A percentile compares a stretch with the other conserved stretches of the same genome.
Conservation (phyloP, 2,888 invertebrate genomes). For the Bombylius discolor region DNA sequence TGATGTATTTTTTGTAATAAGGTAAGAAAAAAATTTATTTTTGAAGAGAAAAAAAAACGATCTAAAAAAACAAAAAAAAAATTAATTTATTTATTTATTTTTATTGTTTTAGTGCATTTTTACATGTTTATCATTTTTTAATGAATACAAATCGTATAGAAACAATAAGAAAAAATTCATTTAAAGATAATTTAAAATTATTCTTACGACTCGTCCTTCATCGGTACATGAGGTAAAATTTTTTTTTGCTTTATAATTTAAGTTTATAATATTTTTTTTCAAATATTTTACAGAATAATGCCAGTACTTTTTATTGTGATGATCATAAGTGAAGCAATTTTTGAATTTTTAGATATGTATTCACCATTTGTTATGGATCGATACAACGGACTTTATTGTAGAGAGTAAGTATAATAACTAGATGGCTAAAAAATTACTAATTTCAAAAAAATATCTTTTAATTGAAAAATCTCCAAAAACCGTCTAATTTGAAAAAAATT, state of each 20-base stretch:
- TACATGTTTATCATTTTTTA: constrained; percentile 24
- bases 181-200: constrained; percentile 17
- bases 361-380: constrained; percentile 24
- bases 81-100: no score
- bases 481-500: no score
- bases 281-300: constrained; percentile 19
- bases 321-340: constrained; percentile 20
- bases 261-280: not conserved
- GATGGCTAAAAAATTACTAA: no score
- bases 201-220: constrained; percentile 20
- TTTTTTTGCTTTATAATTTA: not conserved
- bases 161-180: constrained; percentile 16
- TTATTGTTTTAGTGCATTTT: constrained; percentile 18
- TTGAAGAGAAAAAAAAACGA: no score
- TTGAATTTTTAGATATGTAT: constrained; percentile 21
- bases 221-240: constrained; percentile 23
- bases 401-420: constrained; percentile 18
- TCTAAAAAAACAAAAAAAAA: not conserved
- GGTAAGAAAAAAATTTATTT: constrained; percentile 14
- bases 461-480: no score
- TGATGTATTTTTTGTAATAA: constrained; percentile 27
- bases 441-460: no score
- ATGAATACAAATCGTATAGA: constrained; percentile 18
- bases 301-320: constrained; percentile 24
- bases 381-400: constrained; percentile 25